Base-by-base conservation (phyloP, 2,888 invertebrate genomes). In the Hyalella azteca region DNA sequence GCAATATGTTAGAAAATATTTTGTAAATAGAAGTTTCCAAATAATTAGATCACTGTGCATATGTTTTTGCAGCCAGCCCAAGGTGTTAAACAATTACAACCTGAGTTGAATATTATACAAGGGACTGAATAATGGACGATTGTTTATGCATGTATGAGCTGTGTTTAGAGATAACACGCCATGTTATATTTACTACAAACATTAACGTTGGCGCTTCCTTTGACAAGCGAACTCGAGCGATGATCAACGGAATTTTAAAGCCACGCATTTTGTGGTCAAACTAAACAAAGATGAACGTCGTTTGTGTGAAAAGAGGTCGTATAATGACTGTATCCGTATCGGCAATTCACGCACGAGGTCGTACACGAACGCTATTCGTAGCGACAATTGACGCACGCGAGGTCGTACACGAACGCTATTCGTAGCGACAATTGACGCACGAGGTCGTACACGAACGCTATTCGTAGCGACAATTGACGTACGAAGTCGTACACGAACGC, bases 121-220 rank as follows among this genome's bases (percentile, higher is more conserved):
- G n/a, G 66, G 26, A n/a, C 66, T 66, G 36, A 66, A 66, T 66
- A 66, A 66, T 66, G 36, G 66, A 36, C n/a, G 66, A 66, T 7
- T n/a, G 66, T 66, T 66, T 66, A 66, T 36, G 66, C 32, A n/a
- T 19, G 66, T n/a, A 29, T 36, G 11, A 45, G n/a, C 36, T 66
- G n/a, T 66, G 66, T 66, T 66, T 66, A 66, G 66, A 7, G 66
- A 66, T 66, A 66, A 66, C 66, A 66, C 66, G 66, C 36, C 36
- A 66, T 66, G 66, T 66, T 66, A 66, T 66, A 36, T 66, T 66
- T 66, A 66, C 36, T 36, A 39, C 29, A 66, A 66, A 66, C 66
- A 66, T 66, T 66, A 66, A 66, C 36, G 29, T 29, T 36, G 29
- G 36, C 66, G 39, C 36, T 36, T 32, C 36, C 36, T 66, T 66